Evolutionary conservation across 2,888 invertebrate genomes (phyloP), one percentile per base, ranked within the genome.

Genomic region (Adela reaumurella): DNA sequence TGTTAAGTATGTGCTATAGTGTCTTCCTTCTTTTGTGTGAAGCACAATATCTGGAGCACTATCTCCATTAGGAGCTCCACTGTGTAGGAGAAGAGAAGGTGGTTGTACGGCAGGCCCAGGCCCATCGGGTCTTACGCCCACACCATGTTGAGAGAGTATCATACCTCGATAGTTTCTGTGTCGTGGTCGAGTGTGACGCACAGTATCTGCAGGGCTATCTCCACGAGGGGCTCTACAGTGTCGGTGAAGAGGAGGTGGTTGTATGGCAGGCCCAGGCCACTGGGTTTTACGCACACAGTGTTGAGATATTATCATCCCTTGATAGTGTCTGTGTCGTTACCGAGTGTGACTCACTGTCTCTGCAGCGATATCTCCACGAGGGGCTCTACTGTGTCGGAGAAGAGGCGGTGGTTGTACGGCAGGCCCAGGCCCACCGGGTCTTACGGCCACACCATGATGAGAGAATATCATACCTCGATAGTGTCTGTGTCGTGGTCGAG

Each of bases 41-140:
- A 24, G 24, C 8, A 24, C 24, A 6, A 24, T 6, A 24, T n/a
- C n/a, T 24, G 24, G 24, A 24, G 5, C 8, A 24, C 24, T 24
- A n/a, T 50, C 72, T 99, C 97, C 0, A 98, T 98, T 11, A 99
- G 77, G 0, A 96, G 94, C 65, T 98, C 98, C 43, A 94, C 77
- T 0, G 92, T 90, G 70, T 99, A 98, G 2, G 87, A 87, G 67
- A 98, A 98, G 51, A 99, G 72, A 46, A 99, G 82, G 67, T 99
- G 98, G 79, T 99, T 99, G 78, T 99, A 99, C 0, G 99, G 99
- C 51, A 92, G 83, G 2, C 98, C 98, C 54, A 96, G 86, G 1
- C 99, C 98, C n/a, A 97, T 94, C 0, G 99, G 99, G 76, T 99
- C 97, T 69, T 99, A 99, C 0, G 96, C 91, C 65, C 96, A 97